These are phyloP conservation scores for Merluccius polli DNA, from an alignment of 2,797 vertebrate genomes.

Conservation along the genomic window DNA sequence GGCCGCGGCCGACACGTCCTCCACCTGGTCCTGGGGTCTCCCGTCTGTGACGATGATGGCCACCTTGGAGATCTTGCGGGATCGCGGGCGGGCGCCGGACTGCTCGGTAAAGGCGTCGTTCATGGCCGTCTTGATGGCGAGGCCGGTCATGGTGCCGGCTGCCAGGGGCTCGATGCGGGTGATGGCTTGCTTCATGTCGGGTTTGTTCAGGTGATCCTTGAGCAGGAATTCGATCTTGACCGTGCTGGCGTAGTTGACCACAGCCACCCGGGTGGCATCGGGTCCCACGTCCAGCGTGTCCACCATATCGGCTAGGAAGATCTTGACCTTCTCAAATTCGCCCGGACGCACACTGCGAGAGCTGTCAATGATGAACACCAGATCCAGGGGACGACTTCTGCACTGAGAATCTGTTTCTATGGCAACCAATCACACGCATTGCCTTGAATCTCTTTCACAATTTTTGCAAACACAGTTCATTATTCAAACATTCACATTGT, in stretches of 20 bases:
- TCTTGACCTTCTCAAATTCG: conserved; percentile 95
- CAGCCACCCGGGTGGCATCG: conserved; percentile 82
- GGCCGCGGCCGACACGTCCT: conserved; percentile 69
- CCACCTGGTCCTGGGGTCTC: conserved; percentile 89
- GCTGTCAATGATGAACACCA: conserved; percentile 94
- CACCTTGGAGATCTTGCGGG: conserved; percentile 83
- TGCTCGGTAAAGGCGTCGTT: conserved; percentile 88
- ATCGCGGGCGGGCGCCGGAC: conserved; percentile 84
- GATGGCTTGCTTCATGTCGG: conserved; percentile 85
- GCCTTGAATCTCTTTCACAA: conserved; percentile 34
- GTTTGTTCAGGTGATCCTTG: conserved; percentile 80
- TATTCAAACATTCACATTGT: conserved; percentile 16
- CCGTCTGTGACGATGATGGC: conserved; percentile 93
- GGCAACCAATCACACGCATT: conserved; percentile 60
- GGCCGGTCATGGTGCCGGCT: conserved; percentile 92
- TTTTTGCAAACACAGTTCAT: conserved; percentile 6
- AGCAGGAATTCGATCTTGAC: conserved; percentile 94
- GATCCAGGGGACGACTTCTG: conserved; percentile 81
- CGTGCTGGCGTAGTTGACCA: conserved; percentile 94
- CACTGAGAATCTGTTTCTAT: conserved; percentile 76
- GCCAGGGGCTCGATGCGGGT: conserved; percentile 87
- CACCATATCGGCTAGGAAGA: conserved; percentile 90
- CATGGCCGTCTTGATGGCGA: conserved; percentile 90
- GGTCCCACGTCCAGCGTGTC: conserved; percentile 86
- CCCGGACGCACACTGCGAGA: conserved; percentile 93